These are phyloP conservation scores for Asarcornis scutulata DNA, from an alignment of 2,113 vertebrate genomes.

Conservation along the genomic window DNA sequence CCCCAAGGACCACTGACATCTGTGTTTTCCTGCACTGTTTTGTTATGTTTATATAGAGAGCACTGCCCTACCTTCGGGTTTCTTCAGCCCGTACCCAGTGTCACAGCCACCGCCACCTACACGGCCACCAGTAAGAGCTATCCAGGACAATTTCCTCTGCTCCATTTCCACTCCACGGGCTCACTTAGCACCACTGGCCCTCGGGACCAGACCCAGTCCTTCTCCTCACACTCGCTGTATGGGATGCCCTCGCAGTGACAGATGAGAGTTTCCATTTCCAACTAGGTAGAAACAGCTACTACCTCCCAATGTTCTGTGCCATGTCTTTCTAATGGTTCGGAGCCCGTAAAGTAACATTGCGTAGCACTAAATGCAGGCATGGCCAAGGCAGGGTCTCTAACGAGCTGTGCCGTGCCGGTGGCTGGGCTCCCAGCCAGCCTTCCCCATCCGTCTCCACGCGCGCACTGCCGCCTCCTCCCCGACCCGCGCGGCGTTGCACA, in stretches of 20 bases:
- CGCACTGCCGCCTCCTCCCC: neutral
- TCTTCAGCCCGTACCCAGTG: rapidly evolving
- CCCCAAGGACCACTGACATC: rapidly evolving
- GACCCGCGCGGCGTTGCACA: neutral
- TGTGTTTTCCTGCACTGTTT: rapidly evolving
- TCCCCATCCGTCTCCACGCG: neutral
- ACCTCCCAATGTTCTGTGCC: rapidly evolving
- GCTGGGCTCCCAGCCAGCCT: neutral
- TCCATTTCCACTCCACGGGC: neutral
- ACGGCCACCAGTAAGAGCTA: rapidly evolving
- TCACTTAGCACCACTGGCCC: neutral
- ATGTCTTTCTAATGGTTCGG: rapidly evolving
- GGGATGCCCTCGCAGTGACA: rapidly evolving
- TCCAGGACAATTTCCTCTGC: rapidly evolving
- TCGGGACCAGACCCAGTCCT: rapidly evolving
- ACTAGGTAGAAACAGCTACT: rapidly evolving
- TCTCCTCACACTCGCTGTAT: rapidly evolving
- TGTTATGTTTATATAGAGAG: rapidly evolving
- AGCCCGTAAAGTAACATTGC: rapidly evolving
- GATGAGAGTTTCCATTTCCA: neutral
- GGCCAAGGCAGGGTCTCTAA: neutral
- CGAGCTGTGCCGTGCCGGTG: neutral
- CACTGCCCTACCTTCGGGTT: neutral
- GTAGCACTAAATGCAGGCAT: rapidly evolving
- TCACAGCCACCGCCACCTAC: rapidly evolving